Evolutionary conservation across 2,888 invertebrate species (phyloP).

Genomic region (Barypeithes pellucidus): DNA sequence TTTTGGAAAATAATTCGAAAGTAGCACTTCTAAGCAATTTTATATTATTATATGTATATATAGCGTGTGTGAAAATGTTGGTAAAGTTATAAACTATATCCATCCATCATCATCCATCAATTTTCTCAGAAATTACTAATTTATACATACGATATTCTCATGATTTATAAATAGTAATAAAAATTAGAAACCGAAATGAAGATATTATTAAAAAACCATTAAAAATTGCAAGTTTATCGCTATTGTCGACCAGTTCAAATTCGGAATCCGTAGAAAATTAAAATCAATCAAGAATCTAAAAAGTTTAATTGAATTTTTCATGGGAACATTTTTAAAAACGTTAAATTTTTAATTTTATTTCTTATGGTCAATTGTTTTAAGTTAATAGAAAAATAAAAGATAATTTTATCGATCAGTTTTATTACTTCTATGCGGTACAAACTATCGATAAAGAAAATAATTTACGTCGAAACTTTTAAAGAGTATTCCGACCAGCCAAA

Average conservation of each 20-base stretch:
- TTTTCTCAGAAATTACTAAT: neutral
- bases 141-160: neutral
- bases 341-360: neutral
- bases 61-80: too few relatives aligned
- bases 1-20: too few relatives aligned
- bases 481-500: too few relatives aligned
- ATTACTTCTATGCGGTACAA: too few relatives aligned
- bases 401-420: too few relatives aligned
- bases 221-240: slow-evolving; percentile 22
- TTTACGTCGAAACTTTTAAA: too few relatives aligned
- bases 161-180: neutral
- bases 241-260: slow-evolving; percentile 29
- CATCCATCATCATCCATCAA: too few relatives aligned
- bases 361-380: neutral
- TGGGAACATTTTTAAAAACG: slow-evolving; percentile 43
- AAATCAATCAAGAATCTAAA: slow-evolving; percentile 42
- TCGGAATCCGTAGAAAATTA: slow-evolving; percentile 39
- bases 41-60: too few relatives aligned
- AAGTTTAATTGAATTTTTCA: slow-evolving; percentile 43
- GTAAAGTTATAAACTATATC: too few relatives aligned
- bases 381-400: too few relatives aligned
- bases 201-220: slow-evolving; percentile 35
- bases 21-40: too few relatives aligned
- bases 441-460: too few relatives aligned
- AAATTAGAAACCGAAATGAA: slow-evolving; percentile 29